Conservation (phyloP, 2,113 vertebrate species). For the Gymnarchus niloticus region DNA sequence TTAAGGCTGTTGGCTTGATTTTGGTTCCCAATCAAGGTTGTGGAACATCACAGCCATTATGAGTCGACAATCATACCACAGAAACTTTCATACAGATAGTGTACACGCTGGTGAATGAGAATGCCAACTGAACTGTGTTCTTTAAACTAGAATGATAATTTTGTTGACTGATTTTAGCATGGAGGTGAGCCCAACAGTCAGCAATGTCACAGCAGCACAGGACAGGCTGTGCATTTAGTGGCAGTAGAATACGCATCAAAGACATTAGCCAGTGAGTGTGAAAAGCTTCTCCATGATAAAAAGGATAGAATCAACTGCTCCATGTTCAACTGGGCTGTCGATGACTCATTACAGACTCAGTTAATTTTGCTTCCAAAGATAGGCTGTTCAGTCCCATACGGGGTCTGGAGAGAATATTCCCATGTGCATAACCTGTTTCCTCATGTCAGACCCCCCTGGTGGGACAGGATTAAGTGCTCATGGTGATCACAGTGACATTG, state of each 20-base stretch:
- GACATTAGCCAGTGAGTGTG: not conserved
- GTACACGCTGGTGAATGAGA: not conserved
- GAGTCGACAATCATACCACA: no score
- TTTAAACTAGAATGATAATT: constrained; percentile 5
- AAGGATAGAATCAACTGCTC: not conserved
- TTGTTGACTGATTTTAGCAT: not conserved
- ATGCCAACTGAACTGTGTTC: constrained; percentile 2
- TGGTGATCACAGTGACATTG: not conserved
- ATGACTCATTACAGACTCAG: constrained; percentile 7
- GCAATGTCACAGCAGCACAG: not conserved
- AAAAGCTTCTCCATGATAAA: not conserved
- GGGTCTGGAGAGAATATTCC: not conserved
- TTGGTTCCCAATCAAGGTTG: not conserved
- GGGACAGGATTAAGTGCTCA: not conserved
- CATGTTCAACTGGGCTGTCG: not conserved
- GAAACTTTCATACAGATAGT: not conserved
- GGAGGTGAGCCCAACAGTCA: not conserved
- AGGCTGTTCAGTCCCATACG: not conserved
- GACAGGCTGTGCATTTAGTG: not conserved
- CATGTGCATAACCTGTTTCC: not conserved
- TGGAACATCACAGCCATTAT: not conserved
- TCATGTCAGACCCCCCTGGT: not conserved
- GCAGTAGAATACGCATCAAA: not conserved
- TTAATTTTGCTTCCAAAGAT: not conserved
- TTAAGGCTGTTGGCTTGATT: not conserved